A percentile compares a stretch with the other conserved stretches of the same genome.
phyloP scores from a whole-genome alignment of 1,140 invertebrate species.

The Galleria mellonella region DNA sequence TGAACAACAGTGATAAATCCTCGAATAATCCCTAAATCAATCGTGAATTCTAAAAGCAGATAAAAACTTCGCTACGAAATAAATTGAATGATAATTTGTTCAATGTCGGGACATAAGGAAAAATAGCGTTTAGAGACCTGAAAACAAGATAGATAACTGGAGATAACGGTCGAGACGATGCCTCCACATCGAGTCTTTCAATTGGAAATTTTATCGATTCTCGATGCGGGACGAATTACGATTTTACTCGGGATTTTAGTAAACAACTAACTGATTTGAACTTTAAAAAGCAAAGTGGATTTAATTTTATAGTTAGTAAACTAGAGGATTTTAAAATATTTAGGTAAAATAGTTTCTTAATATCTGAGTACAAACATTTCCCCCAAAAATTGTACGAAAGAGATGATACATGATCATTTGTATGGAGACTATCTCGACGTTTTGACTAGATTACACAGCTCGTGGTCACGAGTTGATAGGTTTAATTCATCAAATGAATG shows the following conservation, averaged over 20 bases:
- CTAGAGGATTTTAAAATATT: no score
- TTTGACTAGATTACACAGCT: no score
- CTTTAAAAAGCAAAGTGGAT: background rate
- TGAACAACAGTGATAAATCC: background rate
- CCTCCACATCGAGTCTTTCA: slow-evolving; percentile 23
- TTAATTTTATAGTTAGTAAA: background rate
- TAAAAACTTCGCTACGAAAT: slow-evolving; percentile 16
- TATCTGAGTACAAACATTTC: no score
- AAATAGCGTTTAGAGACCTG: slow-evolving; percentile 28
- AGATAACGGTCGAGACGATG: slow-evolving; percentile 20
- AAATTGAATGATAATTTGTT: slow-evolving; percentile 55
- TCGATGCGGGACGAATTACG: no score
- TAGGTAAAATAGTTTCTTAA: no score
- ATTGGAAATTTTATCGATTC: slow-evolving; percentile 23
- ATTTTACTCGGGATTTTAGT: no score
- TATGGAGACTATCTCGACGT: no score
- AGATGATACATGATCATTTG: no score
- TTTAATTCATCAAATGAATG: no score
- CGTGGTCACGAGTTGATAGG: no score
- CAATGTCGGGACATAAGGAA: slow-evolving; percentile 37
- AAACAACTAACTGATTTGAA: no score
- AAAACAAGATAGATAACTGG: slow-evolving; percentile 26
- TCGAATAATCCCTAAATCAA: slow-evolving; percentile 7
- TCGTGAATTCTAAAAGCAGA: slow-evolving; percentile 13
- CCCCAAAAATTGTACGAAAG: no score